Conservation (phyloP, 2,888 invertebrate genomes). For the Cenopis cana region DNA sequence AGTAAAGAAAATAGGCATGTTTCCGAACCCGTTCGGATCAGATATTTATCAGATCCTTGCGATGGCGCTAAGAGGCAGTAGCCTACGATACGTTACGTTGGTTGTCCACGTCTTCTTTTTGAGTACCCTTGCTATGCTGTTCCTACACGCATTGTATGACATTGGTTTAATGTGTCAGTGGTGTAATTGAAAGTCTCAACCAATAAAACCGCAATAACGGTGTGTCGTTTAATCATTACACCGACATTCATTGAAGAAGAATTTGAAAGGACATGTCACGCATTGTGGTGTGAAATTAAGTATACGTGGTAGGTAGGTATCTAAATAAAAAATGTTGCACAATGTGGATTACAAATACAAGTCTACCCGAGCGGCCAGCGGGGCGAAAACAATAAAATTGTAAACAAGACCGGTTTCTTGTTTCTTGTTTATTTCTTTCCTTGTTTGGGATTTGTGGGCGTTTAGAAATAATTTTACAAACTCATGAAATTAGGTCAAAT, state of each 20-base stretch:
- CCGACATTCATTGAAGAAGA: slow-evolving; percentile 13
- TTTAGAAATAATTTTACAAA: slow-evolving; percentile 28
- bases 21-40: background rate
- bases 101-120: slow-evolving; percentile 1
- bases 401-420: slow-evolving; percentile 65
- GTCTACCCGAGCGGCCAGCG: slow-evolving; percentile 55
- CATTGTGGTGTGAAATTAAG: background rate
- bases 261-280: slow-evolving; percentile 14
- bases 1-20: too few species aligned
- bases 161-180: slow-evolving; percentile 9
- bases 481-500: slow-evolving; percentile 20
- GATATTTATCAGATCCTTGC: background rate
- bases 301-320: background rate
- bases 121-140: slow-evolving; percentile 1
- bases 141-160: slow-evolving; percentile 7
- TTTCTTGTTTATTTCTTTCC: slow-evolving; percentile 52
- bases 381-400: slow-evolving; percentile 70
- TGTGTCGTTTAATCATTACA: background rate
- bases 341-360: slow-evolving; percentile 67
- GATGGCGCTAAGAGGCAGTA: background rate
- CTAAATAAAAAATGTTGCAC: slow-evolving; percentile 64
- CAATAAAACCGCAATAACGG: slow-evolving; percentile 9
- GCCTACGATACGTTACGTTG: background rate
- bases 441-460: slow-evolving; percentile 46
- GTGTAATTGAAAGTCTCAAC: slow-evolving; percentile 11